These are phyloP conservation scores for Halictus rubicundus DNA, from an alignment of 1,140 invertebrate genomes.

Conservation along the genomic window DNA sequence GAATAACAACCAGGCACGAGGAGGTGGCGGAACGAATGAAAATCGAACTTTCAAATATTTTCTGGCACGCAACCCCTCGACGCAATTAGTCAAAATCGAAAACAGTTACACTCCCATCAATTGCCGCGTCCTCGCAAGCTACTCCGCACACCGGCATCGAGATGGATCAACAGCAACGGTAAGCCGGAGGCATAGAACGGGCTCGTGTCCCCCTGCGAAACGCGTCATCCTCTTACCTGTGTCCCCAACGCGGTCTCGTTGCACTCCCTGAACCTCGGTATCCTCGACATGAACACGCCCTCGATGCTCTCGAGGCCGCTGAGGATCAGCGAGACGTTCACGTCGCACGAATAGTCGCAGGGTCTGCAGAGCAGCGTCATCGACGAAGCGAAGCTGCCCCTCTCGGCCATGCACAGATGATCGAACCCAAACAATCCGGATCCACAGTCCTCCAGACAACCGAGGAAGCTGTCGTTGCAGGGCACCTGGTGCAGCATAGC, in stretches of 20 bases:
- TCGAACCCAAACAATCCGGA: constrained; percentile 43
- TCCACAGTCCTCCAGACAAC: constrained; percentile 50
- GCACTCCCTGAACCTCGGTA: constrained; percentile 61
- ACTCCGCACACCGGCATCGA: no score
- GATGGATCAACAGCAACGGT: no score
- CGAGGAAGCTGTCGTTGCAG: constrained; percentile 60
- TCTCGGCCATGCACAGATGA: constrained; percentile 61
- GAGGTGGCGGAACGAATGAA: no score
- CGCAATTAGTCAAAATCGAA: no score
- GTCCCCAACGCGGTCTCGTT: constrained; percentile 58
- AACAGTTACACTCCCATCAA: no score
- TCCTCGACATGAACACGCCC: constrained; percentile 67
- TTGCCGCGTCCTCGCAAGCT: no score
- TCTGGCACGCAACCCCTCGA: no score
- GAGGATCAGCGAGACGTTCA: constrained; percentile 67
- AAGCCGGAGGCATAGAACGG: no score
- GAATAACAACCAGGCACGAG: no score
- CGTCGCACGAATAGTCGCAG: constrained; percentile 65
- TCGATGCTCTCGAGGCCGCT: constrained; percentile 67
- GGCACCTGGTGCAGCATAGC: constrained; percentile 65
- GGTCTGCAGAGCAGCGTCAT: constrained; percentile 64
- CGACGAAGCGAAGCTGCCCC: constrained; percentile 33
- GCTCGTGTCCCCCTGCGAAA: no score
- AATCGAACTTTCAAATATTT: no score
- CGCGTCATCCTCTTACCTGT: constrained; percentile 34